Conservation (phyloP, 1,140 invertebrate genomes). For the Caerostris darwini region DNA sequence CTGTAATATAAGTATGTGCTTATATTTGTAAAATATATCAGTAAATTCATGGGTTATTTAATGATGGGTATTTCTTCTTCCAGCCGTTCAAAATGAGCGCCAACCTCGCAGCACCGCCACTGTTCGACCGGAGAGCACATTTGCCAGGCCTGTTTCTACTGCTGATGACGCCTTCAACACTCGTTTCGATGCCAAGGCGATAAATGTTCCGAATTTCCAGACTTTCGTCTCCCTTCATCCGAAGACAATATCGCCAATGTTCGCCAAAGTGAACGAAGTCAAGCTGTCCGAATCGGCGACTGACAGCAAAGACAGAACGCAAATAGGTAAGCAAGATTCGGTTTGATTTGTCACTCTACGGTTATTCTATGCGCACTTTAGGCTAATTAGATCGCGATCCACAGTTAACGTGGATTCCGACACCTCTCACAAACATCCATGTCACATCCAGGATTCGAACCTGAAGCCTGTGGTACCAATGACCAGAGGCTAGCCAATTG, state of each 20-base stretch:
- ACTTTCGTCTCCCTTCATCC: not conserved
- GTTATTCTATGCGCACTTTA: too few species aligned
- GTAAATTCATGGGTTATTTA: too few species aligned
- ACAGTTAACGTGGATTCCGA: too few species aligned
- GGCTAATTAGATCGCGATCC: too few species aligned
- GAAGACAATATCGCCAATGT: not conserved
- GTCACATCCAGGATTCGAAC: too few species aligned
- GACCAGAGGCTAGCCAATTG: too few species aligned
- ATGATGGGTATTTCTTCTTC: not conserved
- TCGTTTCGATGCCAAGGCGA: not conserved
- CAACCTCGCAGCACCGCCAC: conserved; percentile 59
- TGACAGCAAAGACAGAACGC: not conserved
- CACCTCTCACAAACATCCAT: too few species aligned
- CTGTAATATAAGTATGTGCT: too few species aligned
- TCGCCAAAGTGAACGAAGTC: not conserved
- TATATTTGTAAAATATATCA: too few species aligned
- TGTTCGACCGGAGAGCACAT: conserved; percentile 13
- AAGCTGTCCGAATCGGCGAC: not conserved
- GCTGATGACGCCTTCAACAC: not conserved
- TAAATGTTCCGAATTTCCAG: not conserved
- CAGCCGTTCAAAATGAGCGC: conserved; percentile 71
- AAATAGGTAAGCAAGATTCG: not conserved
- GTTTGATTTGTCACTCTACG: too few species aligned
- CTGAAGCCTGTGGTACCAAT: too few species aligned
- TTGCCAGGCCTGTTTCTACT: not conserved